Evolutionary conservation across 2,797 vertebrate genomes (phyloP).

Genomic region (Jordanella pulchra): DNA sequence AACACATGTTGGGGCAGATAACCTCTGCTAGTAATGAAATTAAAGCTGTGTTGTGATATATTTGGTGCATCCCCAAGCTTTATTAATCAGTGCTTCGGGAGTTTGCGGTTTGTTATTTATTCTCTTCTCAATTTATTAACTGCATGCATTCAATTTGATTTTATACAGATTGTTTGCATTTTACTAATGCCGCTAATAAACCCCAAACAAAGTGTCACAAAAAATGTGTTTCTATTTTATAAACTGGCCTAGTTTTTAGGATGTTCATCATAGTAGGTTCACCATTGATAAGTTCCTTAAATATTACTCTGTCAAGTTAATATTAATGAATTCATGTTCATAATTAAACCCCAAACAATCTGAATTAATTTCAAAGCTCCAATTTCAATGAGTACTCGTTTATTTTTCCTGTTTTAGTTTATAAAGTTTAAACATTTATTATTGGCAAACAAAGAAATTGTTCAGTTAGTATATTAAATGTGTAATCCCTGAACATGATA

Average conservation of each 20-base stretch:
- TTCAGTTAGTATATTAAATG: not conserved
- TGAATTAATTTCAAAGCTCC: too few relatives aligned
- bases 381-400: too few relatives aligned
- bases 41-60: not conserved
- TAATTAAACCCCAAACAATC: not conserved
- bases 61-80: not conserved
- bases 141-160: not conserved
- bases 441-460: not conserved
- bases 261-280: not conserved
- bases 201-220: not conserved
- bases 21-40: constrained; percentile 34
- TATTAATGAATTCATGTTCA: not conserved
- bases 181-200: not conserved
- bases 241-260: too few relatives aligned
- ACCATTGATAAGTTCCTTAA: not conserved
- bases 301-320: not conserved
- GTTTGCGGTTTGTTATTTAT: not conserved
- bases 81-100: not conserved
- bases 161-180: not conserved
- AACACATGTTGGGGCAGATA: constrained; percentile 20
- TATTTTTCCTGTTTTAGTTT: too few relatives aligned
- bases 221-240: not conserved
- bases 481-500: not conserved
- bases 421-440: too few relatives aligned
- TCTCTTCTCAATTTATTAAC: not conserved